A percentile compares a stretch with the other conserved stretches of the same genome.
These are phyloP conservation scores for Delichon dasypus DNA, from an alignment of 2,797 vertebrate genomes.

Conservation along the genomic window DNA sequence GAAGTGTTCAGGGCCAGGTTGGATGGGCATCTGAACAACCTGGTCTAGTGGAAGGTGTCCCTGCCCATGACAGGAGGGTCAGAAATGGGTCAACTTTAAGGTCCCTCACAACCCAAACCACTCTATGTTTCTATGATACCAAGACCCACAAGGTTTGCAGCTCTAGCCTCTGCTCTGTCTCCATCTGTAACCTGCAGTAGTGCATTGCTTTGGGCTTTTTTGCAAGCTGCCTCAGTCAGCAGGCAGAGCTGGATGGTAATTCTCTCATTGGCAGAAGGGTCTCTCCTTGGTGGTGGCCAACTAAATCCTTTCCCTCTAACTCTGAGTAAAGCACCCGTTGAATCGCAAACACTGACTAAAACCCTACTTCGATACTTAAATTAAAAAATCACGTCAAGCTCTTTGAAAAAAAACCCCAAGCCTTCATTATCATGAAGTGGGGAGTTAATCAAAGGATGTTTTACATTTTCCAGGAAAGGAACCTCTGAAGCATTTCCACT, in stretches of 20 bases:
- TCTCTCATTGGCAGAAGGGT: neutral
- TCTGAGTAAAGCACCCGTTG: neutral
- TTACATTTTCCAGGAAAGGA: conserved; percentile 28
- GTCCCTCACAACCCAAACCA: neutral
- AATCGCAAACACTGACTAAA: neutral
- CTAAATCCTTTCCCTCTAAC: neutral
- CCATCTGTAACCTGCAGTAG: neutral
- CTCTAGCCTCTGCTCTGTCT: neutral
- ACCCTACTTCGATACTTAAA: neutral
- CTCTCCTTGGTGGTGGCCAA: neutral
- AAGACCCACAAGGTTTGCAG: neutral
- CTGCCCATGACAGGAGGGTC: neutral
- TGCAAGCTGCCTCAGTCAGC: neutral
- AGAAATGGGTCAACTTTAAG: neutral
- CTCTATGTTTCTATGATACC: neutral
- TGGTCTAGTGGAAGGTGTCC: neutral
- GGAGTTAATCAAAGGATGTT: conserved; percentile 37
- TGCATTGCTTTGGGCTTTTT: neutral
- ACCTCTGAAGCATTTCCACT: conserved; percentile 30
- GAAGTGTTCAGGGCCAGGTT: neutral
- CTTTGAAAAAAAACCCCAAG: neutral
- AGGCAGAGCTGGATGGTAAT: neutral
- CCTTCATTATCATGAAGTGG: conserved; percentile 18
- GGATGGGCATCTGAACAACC: neutral
- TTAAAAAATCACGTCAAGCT: conserved; percentile 1